Evolutionary conservation across 1,140 invertebrate genomes (phyloP).

Genomic region (Himalopsyche phryganea): DNA sequence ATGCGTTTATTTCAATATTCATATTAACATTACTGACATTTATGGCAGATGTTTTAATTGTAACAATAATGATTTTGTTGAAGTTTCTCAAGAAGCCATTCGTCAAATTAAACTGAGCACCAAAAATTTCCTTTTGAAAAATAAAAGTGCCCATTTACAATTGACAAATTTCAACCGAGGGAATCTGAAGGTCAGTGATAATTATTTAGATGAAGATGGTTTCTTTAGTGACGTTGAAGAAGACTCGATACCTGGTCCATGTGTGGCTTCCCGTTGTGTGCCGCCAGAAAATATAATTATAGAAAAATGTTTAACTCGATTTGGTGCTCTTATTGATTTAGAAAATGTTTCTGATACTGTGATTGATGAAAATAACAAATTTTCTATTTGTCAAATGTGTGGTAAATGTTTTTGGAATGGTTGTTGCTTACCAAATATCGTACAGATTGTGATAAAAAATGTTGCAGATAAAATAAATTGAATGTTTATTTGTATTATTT

Average conservation of each 20-base stretch:
- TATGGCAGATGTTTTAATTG: conserved; percentile 63
- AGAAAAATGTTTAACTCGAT: conserved; percentile 42
- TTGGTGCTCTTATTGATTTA: conserved; percentile 51
- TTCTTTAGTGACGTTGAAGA: conserved; percentile 10
- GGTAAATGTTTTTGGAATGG: conserved; percentile 64
- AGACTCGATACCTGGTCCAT: conserved; percentile 37
- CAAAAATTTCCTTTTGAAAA: conserved; percentile 51
- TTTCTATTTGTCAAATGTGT: conserved; percentile 61
- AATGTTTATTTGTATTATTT: too few relatives aligned
- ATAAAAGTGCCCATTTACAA: conserved; percentile 44
- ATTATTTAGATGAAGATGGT: conserved; percentile 8
- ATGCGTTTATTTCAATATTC: conserved; percentile 59
- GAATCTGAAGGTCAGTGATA: conserved; percentile 14
- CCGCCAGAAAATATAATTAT: conserved; percentile 42
- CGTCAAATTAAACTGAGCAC: conserved; percentile 41
- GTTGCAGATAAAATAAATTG: not conserved
- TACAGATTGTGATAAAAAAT: conserved; percentile 6
- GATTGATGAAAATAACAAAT: conserved; percentile 49
- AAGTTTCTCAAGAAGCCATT: conserved; percentile 3
- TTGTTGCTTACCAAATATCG: conserved; percentile 4
- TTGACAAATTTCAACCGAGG: not conserved
- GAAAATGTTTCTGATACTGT: conserved; percentile 49
- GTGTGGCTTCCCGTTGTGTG: conserved; percentile 33
- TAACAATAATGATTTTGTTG: conserved; percentile 11
- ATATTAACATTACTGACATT: conserved; percentile 57